phyloP scores from a whole-genome alignment of 23 tunicate genomes.

The Trididemnum nubilum region DNA sequence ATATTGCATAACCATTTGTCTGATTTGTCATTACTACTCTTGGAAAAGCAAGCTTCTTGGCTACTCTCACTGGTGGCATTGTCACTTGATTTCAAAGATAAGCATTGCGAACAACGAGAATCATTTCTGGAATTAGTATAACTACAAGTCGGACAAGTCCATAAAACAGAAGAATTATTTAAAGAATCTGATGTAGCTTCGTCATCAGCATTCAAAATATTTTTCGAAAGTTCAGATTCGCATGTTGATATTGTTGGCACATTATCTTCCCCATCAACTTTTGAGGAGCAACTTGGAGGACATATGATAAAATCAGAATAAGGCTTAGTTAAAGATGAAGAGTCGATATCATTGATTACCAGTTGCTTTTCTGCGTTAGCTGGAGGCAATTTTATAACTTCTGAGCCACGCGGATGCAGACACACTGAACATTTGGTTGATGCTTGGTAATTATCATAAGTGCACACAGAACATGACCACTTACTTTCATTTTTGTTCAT shows the following conservation, averaged over 20 bases:
- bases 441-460: constrained; percentile 83
- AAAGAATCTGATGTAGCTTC: constrained; percentile 3
- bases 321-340: neutral
- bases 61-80: neutral
- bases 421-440: constrained; percentile 74
- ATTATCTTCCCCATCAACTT: neutral
- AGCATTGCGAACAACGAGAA: constrained; percentile 42
- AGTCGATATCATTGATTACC: constrained; percentile 13
- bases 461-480: constrained; percentile 81
- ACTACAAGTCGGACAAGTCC: constrained; percentile 48
- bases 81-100: neutral
- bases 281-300: constrained; percentile 37
- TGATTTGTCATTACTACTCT: neutral
- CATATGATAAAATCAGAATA: constrained; percentile 40
- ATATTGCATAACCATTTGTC: constrained; percentile 72
- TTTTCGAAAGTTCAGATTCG: neutral
- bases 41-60: constrained; percentile 16
- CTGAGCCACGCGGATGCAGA: constrained; percentile 45
- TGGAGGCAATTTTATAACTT: constrained; percentile 54
- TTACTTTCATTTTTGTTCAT: constrained; percentile 52
- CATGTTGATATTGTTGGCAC: neutral
- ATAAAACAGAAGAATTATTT: neutral
- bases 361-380: constrained; percentile 18
- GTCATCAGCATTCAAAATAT: neutral
- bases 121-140: constrained; percentile 18